phyloP scores from a whole-genome alignment of 2,113 vertebrate species.

The Hypanus sabinus region DNA sequence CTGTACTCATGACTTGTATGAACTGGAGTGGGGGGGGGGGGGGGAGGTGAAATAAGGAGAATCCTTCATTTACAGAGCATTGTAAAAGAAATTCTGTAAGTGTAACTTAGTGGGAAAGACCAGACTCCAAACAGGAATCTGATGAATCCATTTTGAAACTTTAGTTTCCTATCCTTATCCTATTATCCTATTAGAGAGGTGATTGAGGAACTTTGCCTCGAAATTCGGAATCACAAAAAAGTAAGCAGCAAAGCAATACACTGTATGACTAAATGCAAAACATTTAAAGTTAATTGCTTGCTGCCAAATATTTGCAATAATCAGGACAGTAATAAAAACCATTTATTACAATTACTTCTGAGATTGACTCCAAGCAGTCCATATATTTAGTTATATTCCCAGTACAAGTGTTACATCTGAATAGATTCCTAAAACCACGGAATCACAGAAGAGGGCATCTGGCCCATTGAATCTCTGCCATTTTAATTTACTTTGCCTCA shows the following conservation, averaged over 20 bases:
- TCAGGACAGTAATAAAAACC: background rate
- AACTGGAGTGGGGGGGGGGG: background rate
- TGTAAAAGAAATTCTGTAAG: background rate
- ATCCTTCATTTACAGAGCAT: background rate
- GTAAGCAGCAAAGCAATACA: conserved; percentile 4
- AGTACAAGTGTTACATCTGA: background rate
- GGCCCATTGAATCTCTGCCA: too few species aligned
- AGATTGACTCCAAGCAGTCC: background rate
- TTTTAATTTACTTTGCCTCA: too few species aligned
- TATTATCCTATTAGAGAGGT: conserved; percentile 10
- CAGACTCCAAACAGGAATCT: background rate
- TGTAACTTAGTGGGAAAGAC: background rate
- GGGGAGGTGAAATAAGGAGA: background rate
- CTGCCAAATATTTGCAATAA: background rate
- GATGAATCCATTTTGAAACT: conserved; percentile 15
- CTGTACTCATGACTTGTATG: too few species aligned
- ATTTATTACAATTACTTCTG: conserved; percentile 1
- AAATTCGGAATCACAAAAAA: conserved; percentile 22
- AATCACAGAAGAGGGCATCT: too few species aligned
- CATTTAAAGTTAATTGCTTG: background rate
- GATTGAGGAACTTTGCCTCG: background rate
- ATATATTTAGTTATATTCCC: background rate
- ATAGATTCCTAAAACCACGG: too few species aligned
- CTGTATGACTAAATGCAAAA: background rate
- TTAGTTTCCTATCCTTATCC: too few species aligned